Conservation (phyloP, 1,140 invertebrate genomes). For the Callitettix versicolor region DNA sequence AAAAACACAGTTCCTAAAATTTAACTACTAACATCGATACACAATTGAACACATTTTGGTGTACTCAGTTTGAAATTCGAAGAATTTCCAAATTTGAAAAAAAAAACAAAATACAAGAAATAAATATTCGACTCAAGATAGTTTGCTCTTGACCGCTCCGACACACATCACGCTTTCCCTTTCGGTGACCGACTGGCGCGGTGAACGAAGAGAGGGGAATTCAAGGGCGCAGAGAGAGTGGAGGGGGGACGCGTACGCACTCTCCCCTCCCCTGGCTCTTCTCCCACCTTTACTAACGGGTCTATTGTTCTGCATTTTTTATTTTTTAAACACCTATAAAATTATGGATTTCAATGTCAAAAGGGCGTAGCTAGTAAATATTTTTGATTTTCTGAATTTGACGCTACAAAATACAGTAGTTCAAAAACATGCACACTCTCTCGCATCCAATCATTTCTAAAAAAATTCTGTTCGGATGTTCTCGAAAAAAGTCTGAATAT, state of each 20-base stretch:
- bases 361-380: not conserved
- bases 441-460: not conserved
- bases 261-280: not conserved
- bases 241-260: not conserved
- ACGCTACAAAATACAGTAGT: not conserved
- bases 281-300: not conserved
- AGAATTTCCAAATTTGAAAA: slow-evolving; percentile 2
- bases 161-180: slow-evolving; percentile 10
- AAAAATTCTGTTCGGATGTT: no score
- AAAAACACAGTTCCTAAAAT: not conserved
- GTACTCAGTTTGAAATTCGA: slow-evolving; percentile 20
- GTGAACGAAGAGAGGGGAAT: no score
- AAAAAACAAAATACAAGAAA: slow-evolving; percentile 10
- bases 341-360: not conserved
- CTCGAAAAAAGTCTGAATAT: no score
- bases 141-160: not conserved
- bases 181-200: slow-evolving; percentile 15
- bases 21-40: slow-evolving; percentile 10
- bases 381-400: not conserved
- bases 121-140: not conserved
- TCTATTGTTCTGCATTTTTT: slow-evolving; percentile 2
- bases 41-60: slow-evolving; percentile 23
- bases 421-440: not conserved
- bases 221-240: no score
- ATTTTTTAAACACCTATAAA: not conserved